These are phyloP conservation scores for Stercorarius parasiticus DNA, from an alignment of 2,113 vertebrate genomes.

Conservation along the genomic window DNA sequence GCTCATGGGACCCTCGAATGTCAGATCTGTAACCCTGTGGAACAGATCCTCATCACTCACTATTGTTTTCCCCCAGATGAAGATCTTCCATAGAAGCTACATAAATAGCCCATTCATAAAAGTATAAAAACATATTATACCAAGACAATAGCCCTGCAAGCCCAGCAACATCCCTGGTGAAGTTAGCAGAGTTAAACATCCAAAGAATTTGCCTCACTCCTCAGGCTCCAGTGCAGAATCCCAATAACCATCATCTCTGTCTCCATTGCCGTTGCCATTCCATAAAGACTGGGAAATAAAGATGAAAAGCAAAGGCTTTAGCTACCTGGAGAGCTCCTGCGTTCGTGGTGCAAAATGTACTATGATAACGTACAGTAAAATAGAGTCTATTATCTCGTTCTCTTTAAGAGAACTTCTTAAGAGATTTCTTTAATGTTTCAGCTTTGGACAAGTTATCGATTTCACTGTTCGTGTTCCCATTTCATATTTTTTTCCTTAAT, in stretches of 20 bases:
- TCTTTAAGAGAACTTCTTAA: neutral
- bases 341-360: neutral
- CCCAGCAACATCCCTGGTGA: neutral
- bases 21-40: neutral
- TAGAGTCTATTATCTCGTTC: neutral
- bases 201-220: neutral
- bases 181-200: neutral
- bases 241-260: neutral
- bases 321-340: neutral
- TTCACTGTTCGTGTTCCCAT: neutral
- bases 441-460: neutral
- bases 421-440: neutral
- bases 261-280: neutral
- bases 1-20: neutral
- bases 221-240: neutral
- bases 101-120: constrained; percentile 29
- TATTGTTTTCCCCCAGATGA: constrained; percentile 23
- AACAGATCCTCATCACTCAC: neutral
- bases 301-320: neutral
- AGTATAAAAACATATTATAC: neutral
- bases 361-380: neutral
- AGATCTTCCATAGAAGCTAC: neutral
- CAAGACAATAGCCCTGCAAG: constrained; percentile 16
- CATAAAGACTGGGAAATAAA: neutral
- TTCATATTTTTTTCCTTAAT: neutral